phyloP scores from a whole-genome alignment of 2,113 vertebrate species.

The Myrmecobius fasciatus region DNA sequence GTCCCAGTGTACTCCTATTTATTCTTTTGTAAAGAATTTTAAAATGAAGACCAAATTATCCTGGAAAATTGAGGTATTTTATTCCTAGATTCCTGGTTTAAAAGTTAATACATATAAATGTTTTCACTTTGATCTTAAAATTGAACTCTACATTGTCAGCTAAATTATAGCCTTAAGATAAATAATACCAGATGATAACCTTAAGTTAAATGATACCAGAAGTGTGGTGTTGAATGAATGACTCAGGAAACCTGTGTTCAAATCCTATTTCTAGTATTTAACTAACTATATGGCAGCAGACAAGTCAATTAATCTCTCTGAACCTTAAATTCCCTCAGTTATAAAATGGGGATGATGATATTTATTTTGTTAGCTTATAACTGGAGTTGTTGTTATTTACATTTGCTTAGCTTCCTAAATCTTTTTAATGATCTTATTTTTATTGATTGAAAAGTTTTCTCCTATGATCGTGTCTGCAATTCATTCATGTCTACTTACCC shows the following conservation, averaged over 20 bases:
- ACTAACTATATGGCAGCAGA: not conserved
- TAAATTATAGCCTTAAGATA: constrained; percentile 60
- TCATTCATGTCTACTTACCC: not conserved
- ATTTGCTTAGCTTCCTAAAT: constrained; percentile 68
- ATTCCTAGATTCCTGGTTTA: constrained; percentile 42
- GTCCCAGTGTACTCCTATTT: constrained; percentile 22
- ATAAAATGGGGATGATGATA: not conserved
- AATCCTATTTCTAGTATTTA: not conserved
- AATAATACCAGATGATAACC: constrained; percentile 73
- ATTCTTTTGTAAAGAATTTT: constrained; percentile 36
- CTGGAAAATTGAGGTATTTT: constrained; percentile 47
- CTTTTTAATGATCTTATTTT: not conserved
- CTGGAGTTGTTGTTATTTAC: not conserved
- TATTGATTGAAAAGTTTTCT: not conserved
- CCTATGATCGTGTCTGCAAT: not conserved
- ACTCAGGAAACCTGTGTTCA: not conserved
- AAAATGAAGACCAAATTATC: constrained; percentile 36
- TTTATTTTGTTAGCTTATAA: not conserved
- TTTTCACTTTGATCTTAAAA: constrained; percentile 36
- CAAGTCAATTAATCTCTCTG: not conserved
- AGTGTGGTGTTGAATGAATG: not conserved
- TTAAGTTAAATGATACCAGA: constrained; percentile 53
- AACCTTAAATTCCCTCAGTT: not conserved
- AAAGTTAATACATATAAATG: constrained; percentile 30
- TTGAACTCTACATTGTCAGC: constrained; percentile 55